phyloP scores from a whole-genome alignment of 2,888 invertebrate genomes.

The Lasioglossum zephyrum region DNA sequence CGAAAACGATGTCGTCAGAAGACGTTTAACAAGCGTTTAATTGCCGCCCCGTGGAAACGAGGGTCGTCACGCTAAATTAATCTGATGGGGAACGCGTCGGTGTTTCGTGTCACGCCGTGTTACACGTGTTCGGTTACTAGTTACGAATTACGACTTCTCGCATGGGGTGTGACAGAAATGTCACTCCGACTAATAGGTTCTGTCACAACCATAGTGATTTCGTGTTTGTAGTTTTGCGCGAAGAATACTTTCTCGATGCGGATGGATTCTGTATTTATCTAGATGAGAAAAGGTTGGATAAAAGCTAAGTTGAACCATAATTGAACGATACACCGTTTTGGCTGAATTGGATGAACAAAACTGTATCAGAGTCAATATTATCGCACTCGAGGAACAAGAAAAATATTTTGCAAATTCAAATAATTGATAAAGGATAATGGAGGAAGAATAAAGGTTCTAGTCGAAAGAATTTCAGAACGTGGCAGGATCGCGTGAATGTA shows the following conservation, averaged over 20 bases:
- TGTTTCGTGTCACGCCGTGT: constrained; percentile 50
- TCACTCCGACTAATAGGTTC: constrained; percentile 77
- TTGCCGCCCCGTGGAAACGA: constrained; percentile 22
- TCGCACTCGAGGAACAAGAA: neutral
- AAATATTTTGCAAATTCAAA: neutral
- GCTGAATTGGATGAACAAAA: neutral
- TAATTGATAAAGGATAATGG: neutral
- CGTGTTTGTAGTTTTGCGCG: constrained; percentile 38
- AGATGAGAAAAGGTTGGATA: neutral
- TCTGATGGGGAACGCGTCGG: constrained; percentile 42
- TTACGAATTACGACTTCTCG: constrained; percentile 69
- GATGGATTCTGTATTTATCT: neutral
- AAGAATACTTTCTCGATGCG: constrained; percentile 33
- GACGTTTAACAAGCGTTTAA: constrained; percentile 57
- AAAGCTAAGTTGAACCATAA: neutral
- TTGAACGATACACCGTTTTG: neutral
- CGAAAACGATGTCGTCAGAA: neutral
- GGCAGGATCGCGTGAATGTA: constrained; percentile 1
- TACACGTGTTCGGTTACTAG: constrained; percentile 74
- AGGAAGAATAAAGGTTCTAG: neutral
- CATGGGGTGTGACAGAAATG: constrained; percentile 72
- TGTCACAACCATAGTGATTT: constrained; percentile 73
- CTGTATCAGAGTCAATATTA: neutral
- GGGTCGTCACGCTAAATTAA: constrained; percentile 66
- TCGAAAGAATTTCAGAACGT: neutral